Percentiles rank a stretch among this genome's conserved stretches.
These are phyloP conservation scores for Telmatherina bonti DNA, from an alignment of 2,797 vertebrate genomes.

Conservation along the genomic window DNA sequence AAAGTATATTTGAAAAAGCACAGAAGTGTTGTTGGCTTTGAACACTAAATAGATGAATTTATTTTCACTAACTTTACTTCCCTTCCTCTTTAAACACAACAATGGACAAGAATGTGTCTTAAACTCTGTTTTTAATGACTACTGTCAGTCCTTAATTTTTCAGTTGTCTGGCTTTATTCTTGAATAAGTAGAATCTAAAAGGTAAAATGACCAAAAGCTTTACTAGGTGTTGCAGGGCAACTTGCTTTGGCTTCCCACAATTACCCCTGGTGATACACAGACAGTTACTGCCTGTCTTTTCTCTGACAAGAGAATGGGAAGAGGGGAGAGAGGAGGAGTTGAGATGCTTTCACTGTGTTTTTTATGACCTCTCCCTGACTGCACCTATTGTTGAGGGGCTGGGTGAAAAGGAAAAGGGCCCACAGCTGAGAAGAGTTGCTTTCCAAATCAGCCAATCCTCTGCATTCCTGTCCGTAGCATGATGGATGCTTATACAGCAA, in stretches of 20 bases:
- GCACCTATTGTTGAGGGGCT: constrained; percentile 79
- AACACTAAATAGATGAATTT: background rate
- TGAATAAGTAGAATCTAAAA: constrained; percentile 24
- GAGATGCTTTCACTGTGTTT: constrained; percentile 83
- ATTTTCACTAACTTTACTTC: background rate
- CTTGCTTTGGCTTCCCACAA: constrained; percentile 75
- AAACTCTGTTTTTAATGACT: constrained; percentile 30
- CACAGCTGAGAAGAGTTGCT: constrained; percentile 77
- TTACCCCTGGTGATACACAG: constrained; percentile 78
- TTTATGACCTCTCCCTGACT: constrained; percentile 84
- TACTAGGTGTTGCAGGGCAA: constrained; percentile 71
- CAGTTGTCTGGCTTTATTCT: constrained; percentile 17
- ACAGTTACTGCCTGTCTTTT: constrained; percentile 83
- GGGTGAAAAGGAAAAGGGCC: constrained; percentile 79
- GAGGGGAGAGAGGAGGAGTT: constrained; percentile 81
- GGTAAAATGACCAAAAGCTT: constrained; percentile 55
- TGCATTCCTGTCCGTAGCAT: constrained; percentile 51
- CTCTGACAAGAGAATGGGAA: constrained; percentile 78
- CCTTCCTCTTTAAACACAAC: constrained; percentile 6
- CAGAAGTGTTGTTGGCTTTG: background rate
- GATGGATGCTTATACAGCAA: constrained; percentile 55
- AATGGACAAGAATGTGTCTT: constrained; percentile 1
- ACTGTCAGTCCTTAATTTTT: constrained; percentile 26
- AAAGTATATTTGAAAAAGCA: constrained; percentile 3
- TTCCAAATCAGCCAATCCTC: constrained; percentile 66